These are phyloP conservation scores for Andrena flavipes DNA, from an alignment of 2,888 invertebrate species.

Conservation along the genomic window DNA sequence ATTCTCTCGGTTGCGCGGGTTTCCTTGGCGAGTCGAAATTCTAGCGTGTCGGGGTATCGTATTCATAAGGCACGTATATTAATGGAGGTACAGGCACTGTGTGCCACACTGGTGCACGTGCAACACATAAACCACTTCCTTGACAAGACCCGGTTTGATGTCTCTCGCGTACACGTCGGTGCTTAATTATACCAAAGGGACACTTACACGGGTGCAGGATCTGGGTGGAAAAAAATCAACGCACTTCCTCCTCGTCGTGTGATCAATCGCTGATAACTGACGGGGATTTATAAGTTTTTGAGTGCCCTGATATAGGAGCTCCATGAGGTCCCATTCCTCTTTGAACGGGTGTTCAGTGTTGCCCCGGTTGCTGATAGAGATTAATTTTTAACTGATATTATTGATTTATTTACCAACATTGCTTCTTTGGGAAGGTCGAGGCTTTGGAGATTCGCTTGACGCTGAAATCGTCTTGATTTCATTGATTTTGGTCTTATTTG, in stretches of 20 bases:
- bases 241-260: conserved; percentile 30
- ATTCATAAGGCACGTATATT: conserved; percentile 53
- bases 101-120: conserved; percentile 50
- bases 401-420: too few species aligned
- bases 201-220: conserved; percentile 50
- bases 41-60: conserved; percentile 51
- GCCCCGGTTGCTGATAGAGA: too few species aligned
- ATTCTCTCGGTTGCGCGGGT: conserved; percentile 26
- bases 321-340: too few species aligned
- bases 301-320: too few species aligned
- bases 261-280: conserved; percentile 12
- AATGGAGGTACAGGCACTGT: conserved; percentile 35
- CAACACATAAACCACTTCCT: conserved; percentile 67
- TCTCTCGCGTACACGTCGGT: conserved; percentile 52
- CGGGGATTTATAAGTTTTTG: conserved; percentile 10
- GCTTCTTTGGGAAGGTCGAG: too few species aligned
- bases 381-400: too few species aligned
- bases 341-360: too few species aligned
- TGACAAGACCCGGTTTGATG: conserved; percentile 70
- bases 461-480: too few species aligned
- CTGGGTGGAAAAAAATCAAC: conserved; percentile 16
- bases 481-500: too few species aligned
- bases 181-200: conserved; percentile 61
- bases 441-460: too few species aligned
- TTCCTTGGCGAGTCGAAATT: conserved; percentile 55